phyloP scores from a whole-genome alignment of 2,113 vertebrate genomes.

The Vulpes ferrilata region DNA sequence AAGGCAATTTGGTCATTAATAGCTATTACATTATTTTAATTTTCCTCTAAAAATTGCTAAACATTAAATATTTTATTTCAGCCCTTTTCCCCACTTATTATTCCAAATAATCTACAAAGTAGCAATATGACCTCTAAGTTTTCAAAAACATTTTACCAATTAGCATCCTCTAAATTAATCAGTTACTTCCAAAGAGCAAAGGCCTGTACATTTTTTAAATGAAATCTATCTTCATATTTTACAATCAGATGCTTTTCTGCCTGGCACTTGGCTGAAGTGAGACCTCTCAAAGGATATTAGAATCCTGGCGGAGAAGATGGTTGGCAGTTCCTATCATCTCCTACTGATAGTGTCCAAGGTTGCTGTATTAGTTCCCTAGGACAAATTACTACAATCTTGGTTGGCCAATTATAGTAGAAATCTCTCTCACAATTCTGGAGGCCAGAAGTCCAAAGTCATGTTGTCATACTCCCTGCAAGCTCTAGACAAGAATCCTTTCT shows the following conservation, averaged over 20 bases:
- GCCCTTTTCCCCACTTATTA: neutral
- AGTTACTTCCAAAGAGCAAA: conserved; percentile 29
- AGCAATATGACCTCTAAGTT: neutral
- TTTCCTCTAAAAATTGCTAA: conserved; percentile 44
- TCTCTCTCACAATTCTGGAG: neutral
- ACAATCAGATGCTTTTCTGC: conserved; percentile 13
- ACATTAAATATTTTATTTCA: neutral
- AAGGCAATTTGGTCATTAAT: conserved; percentile 56
- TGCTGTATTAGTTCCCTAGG: neutral
- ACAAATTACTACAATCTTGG: neutral
- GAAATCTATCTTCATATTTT: conserved; percentile 30
- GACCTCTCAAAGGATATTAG: neutral
- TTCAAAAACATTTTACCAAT: conserved; percentile 19
- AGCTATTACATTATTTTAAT: neutral
- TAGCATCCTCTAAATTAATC: neutral
- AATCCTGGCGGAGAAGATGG: neutral
- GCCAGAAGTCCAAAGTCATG: neutral
- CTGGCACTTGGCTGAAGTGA: neutral
- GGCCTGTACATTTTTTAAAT: neutral
- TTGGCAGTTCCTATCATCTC: neutral
- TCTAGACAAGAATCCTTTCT: neutral
- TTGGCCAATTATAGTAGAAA: neutral
- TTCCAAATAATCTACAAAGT: conserved; percentile 26
- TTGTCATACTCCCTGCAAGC: neutral
- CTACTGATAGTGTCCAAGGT: neutral